phyloP scores from a whole-genome alignment of 2,888 invertebrate genomes.

The Dicyrtoma fusca region DNA sequence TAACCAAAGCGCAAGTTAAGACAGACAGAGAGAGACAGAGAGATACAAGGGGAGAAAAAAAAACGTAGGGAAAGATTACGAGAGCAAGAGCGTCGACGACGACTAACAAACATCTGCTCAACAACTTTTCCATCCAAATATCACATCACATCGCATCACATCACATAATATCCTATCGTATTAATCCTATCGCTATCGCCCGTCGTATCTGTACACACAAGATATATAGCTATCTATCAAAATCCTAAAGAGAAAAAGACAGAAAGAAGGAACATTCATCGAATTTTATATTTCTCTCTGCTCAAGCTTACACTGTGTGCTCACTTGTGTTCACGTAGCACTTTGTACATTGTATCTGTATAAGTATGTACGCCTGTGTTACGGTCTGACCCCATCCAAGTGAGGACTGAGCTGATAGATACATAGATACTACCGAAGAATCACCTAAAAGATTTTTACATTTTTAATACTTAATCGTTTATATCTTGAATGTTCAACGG shows the following conservation, averaged over 20 bases:
- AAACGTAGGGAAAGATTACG: not conserved
- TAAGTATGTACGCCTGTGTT: not conserved
- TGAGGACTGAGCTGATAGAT: not conserved
- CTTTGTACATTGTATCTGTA: not conserved
- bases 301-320: constrained; percentile 7
- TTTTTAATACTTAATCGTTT: too few relatives aligned
- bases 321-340: not conserved
- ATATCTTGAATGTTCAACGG: too few relatives aligned
- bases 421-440: not conserved
- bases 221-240: constrained; percentile 20
- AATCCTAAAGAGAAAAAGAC: constrained; percentile 14
- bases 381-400: not conserved
- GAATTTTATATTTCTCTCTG: too few relatives aligned
- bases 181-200: too few relatives aligned
- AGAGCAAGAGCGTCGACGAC: constrained; percentile 18
- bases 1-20: not conserved
- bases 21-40: not conserved
- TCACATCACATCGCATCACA: not conserved
- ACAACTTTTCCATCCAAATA: constrained; percentile 27
- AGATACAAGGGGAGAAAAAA: not conserved
- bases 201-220: too few relatives aligned
- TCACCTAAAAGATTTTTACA: too few relatives aligned
- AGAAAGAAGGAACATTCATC: not conserved
- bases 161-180: too few relatives aligned
- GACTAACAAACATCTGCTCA: constrained; percentile 24